Percentiles rank a stretch among this genome's conserved stretches.
These are phyloP conservation scores for Neoniphon sammara DNA, from an alignment of 2,797 vertebrate genomes.

Conservation along the genomic window DNA sequence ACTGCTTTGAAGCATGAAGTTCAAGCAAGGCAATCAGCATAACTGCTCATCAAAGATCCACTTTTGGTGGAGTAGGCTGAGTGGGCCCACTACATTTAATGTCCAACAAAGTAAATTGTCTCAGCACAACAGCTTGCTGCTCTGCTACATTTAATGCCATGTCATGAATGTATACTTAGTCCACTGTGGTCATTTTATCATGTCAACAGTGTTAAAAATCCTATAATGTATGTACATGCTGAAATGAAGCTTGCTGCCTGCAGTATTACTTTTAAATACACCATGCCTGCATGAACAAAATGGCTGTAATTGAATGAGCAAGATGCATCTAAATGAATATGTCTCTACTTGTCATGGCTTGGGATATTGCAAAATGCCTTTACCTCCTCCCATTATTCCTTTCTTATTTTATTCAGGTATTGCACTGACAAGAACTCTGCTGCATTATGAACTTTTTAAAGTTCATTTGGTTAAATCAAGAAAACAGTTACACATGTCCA, in stretches of 20 bases:
- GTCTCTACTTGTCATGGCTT: not conserved
- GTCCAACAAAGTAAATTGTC: too few relatives aligned
- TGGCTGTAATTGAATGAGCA: constrained; percentile 27
- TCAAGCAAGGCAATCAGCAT: constrained; percentile 57
- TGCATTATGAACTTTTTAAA: too few relatives aligned
- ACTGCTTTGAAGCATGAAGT: constrained; percentile 84
- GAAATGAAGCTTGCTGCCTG: constrained; percentile 13
- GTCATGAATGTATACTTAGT: constrained; percentile 30
- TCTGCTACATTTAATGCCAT: constrained; percentile 41
- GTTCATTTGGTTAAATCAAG: not conserved
- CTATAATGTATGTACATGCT: constrained; percentile 18
- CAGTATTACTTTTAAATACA: constrained; percentile 25
- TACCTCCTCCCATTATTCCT: not conserved
- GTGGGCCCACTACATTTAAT: constrained; percentile 35
- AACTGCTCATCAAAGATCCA: constrained; percentile 47
- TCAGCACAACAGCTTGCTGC: too few relatives aligned
- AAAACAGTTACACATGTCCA: not conserved
- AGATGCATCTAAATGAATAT: not conserved
- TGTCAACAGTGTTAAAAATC: constrained; percentile 15
- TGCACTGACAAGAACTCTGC: not conserved
- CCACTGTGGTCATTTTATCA: constrained; percentile 26
- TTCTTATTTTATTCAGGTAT: not conserved
- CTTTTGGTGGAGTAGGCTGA: constrained; percentile 35
- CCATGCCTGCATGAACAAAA: constrained; percentile 26
- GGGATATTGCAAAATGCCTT: not conserved